phyloP scores from a whole-genome alignment of 2,888 invertebrate genomes.

The Teleiodes luculella region DNA sequence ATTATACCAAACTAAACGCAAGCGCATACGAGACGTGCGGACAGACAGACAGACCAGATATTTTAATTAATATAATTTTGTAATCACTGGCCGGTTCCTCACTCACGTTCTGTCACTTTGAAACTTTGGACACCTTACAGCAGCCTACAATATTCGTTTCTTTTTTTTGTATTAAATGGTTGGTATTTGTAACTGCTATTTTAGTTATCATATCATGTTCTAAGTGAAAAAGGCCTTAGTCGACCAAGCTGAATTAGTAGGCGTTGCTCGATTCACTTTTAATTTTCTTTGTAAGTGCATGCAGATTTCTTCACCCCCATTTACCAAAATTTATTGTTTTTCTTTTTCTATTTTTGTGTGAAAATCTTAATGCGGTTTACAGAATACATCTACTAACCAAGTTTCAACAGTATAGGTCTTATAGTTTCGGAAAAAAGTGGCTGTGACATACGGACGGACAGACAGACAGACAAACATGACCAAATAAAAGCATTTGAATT shows the following conservation, averaged over 20 bases:
- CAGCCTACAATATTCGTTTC: not conserved
- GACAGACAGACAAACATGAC: too few species aligned
- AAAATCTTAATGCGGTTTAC: too few species aligned
- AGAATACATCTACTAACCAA: too few species aligned
- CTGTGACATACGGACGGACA: too few species aligned
- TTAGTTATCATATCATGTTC: not conserved
- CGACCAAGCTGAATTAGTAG: not conserved
- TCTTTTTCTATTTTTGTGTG: too few species aligned
- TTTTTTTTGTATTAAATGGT: constrained; percentile 7
- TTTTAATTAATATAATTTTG: constrained; percentile 5
- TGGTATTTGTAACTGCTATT: constrained; percentile 3
- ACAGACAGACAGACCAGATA: not conserved
- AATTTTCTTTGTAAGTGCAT: too few species aligned
- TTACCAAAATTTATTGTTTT: too few species aligned
- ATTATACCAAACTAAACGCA: not conserved
- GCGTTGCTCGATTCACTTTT: not conserved
- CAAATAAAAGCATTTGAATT: too few species aligned
- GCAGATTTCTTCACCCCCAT: too few species aligned
- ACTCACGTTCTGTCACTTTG: constrained; percentile 15
- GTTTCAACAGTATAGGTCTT: too few species aligned
- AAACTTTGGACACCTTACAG: not conserved
- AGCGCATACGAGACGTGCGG: not conserved
- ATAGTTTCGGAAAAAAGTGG: too few species aligned
- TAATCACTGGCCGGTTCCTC: not conserved
- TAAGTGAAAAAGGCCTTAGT: too few species aligned